phyloP scores from a whole-genome alignment of 2,113 vertebrate species.

The Mionectes macconnelli region DNA sequence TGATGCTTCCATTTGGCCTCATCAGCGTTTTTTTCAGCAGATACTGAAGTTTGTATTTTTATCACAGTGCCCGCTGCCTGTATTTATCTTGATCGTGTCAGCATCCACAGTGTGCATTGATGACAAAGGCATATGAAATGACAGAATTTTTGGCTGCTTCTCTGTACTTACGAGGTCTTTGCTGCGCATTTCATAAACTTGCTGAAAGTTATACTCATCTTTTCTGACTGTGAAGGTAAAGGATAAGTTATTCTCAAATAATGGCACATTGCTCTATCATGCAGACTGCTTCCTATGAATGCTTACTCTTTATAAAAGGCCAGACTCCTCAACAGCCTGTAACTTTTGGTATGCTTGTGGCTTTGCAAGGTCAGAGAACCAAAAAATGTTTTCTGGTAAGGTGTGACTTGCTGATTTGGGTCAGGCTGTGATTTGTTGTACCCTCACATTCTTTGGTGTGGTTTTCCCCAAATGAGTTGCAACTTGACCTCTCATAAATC shows the following conservation, averaged over 20 bases:
- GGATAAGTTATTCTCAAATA: not conserved
- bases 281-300: not conserved
- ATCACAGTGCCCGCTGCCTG: fast-evolving
- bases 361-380: not conserved
- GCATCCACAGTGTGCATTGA: not conserved
- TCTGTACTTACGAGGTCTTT: not conserved
- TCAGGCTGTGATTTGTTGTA: not conserved
- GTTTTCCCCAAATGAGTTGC: not conserved
- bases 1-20: not conserved
- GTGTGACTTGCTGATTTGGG: not conserved
- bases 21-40: not conserved
- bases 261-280: not conserved
- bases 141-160: not conserved
- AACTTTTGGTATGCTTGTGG: not conserved
- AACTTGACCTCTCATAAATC: not conserved
- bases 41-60: not conserved
- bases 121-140: not conserved
- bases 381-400: not conserved
- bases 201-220: not conserved
- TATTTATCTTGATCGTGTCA: not conserved
- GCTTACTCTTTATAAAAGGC: not conserved
- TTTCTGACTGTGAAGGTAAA: not conserved
- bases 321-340: fast-evolving
- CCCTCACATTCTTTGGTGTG: not conserved
- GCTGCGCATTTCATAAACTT: not conserved